Base-by-base conservation (phyloP, 1,140 invertebrate species). In the Cecropterus lyciades region DNA sequence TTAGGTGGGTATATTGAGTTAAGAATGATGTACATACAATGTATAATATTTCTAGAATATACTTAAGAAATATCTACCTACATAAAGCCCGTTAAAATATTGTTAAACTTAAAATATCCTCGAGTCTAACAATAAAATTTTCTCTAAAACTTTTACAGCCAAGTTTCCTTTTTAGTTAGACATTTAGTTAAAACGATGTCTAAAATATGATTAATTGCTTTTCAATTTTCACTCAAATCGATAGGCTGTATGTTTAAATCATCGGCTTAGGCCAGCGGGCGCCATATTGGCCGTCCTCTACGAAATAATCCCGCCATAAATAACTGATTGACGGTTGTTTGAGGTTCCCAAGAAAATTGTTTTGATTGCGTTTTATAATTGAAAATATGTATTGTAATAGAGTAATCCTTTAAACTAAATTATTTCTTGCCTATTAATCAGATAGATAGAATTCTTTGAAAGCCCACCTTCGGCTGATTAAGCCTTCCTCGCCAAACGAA, bases 221-320 rank as follows among this genome's bases (percentile, higher is more conserved):
- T 68, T 74, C 65, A 68, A 67, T 64, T 81, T 82, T 85, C 73
- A 73, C 72, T 74, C 72, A 33, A 85, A 80, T 85, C 80, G 81
- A 77, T 80, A 70, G 72, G 75, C 67, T 79, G 74, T 78, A 77
- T 79, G 65, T 70, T 84, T 84, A 86, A 86, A 86, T 84, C 82
- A 86, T 82, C 77, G 82, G 80, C 77, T 86, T 79, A 86, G 76
- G 64, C 65, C 57, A 64, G 67, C 63, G 73, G 77, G 67, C 53
- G 82, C 82, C 80, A 81, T 84, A 83, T 83, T 84, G 80, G 77
- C 71, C 73, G 67, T 67, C 65, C 69, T 70, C 70, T 72, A 78
- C 73, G 73, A 70, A 72, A 70, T 86, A 86, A 86, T 84, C 84
- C 82, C 66, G 71, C 80, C 75, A 83, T 86, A 86, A 86, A 86